These are phyloP conservation scores for Dolichomitus sp. DNA, from an alignment of 2,888 invertebrate genomes.

Conservation along the genomic window DNA sequence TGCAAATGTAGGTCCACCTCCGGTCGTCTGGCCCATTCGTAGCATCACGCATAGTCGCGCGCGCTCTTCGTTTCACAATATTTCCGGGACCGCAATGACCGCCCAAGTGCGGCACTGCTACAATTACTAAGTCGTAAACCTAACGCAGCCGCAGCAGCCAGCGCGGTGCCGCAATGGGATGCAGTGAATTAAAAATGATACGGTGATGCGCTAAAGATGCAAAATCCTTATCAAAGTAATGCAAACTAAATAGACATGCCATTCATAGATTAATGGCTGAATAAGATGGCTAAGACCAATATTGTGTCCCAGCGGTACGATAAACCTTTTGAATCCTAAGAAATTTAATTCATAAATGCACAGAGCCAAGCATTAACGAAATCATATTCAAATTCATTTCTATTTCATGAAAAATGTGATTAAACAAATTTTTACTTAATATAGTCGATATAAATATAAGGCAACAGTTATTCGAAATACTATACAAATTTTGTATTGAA, in stretches of 20 bases:
- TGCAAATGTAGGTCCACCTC: conserved; percentile 77
- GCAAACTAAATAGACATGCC: conserved; percentile 11
- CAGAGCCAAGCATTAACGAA: too few relatives aligned
- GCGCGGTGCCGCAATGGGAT: conserved; percentile 62
- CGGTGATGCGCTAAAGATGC: conserved; percentile 53
- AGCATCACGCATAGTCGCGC: conserved; percentile 12
- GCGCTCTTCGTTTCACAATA: conserved; percentile 69
- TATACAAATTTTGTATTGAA: too few relatives aligned
- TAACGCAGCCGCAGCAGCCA: conserved; percentile 60
- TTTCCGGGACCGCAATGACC: conserved; percentile 66
- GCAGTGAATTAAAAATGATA: conserved; percentile 35
- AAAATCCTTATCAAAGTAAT: conserved; percentile 52
- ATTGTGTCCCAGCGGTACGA: too few relatives aligned
- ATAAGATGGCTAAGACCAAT: background rate
- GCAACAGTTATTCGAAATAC: too few relatives aligned
- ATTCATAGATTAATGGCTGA: background rate
- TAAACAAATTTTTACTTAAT: too few relatives aligned
- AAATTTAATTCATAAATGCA: too few relatives aligned
- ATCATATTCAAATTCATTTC: too few relatives aligned
- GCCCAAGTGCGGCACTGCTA: conserved; percentile 48
- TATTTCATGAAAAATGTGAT: too few relatives aligned
- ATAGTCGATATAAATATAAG: too few relatives aligned
- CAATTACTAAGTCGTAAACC: conserved; percentile 68
- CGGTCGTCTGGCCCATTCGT: conserved; percentile 69
- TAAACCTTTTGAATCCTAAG: too few relatives aligned